Conservation (phyloP, 2,888 invertebrate species). For the Lamproptera curius region DNA sequence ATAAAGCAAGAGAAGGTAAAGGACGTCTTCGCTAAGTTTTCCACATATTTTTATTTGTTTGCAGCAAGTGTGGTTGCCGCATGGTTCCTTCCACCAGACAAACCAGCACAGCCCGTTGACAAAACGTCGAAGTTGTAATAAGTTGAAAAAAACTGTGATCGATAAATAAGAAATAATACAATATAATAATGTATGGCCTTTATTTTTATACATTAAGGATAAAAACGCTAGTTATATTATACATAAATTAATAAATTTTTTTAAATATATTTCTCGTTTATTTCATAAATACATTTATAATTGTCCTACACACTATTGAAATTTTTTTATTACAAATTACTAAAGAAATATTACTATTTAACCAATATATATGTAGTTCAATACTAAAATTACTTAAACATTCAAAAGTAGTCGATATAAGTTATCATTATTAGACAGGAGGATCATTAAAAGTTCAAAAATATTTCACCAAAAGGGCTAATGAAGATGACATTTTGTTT, state of each 20-base stretch:
- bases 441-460: too few species aligned
- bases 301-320: too few species aligned
- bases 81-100: conserved; percentile 62
- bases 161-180: conserved; percentile 25
- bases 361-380: too few species aligned
- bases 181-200: conserved; percentile 9
- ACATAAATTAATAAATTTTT: neutral
- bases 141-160: conserved; percentile 33
- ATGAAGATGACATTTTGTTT: too few species aligned
- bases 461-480: too few species aligned
- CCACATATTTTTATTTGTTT: conserved; percentile 26
- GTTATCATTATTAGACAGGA: too few species aligned
- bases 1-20: too few species aligned
- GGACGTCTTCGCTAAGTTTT: too few species aligned
- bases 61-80: conserved; percentile 57
- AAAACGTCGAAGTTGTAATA: conserved; percentile 16
- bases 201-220: conserved; percentile 12
- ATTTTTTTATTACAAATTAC: too few species aligned
- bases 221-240: neutral
- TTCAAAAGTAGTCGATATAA: too few species aligned
- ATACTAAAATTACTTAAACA: too few species aligned
- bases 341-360: too few species aligned
- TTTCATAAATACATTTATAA: neutral
- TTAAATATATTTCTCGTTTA: neutral
- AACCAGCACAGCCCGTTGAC: conserved; percentile 20